Percentiles rank a stretch among this genome's conserved stretches.
phyloP scores from a whole-genome alignment of 1,140 invertebrate species.

The Varroa destructor region DNA sequence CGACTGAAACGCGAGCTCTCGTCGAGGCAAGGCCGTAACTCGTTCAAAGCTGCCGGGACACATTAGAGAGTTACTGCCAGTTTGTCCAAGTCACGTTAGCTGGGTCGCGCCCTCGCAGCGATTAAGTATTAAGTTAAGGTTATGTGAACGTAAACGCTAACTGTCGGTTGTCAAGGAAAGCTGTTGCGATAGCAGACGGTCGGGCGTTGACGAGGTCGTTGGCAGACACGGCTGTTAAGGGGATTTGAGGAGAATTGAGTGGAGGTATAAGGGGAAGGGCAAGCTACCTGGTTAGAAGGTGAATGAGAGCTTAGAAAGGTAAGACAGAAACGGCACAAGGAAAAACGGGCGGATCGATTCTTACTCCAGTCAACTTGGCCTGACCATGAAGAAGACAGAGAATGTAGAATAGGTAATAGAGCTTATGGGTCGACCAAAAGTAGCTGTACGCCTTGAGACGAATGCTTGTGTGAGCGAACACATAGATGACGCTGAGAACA shows the following conservation, averaged over 20 bases:
- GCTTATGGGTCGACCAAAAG: slow-evolving; percentile 92
- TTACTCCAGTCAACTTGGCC: slow-evolving; percentile 74
- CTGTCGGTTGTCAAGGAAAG: slow-evolving; percentile 11
- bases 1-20: too few relatives aligned
- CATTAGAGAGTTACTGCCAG: too few relatives aligned
- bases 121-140: too few relatives aligned
- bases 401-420: slow-evolving; percentile 78
- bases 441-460: slow-evolving; percentile 86
- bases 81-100: too few relatives aligned
- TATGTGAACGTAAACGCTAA: too few relatives aligned
- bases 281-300: not conserved
- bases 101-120: too few relatives aligned
- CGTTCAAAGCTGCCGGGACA: too few relatives aligned
- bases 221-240: too few relatives aligned
- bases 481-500: slow-evolving; percentile 87
- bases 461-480: slow-evolving; percentile 88
- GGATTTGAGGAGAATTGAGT: too few relatives aligned
- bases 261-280: too few relatives aligned
- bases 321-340: slow-evolving; percentile 11
- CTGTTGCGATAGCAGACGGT: not conserved
- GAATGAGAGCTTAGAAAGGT: not conserved
- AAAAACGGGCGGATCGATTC: slow-evolving; percentile 28
- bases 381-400: slow-evolving; percentile 82
- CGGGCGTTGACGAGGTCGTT: too few relatives aligned
- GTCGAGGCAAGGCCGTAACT: too few relatives aligned